Evolutionary conservation across 1,140 invertebrate genomes (phyloP).

Genomic region (Aplysia californica): DNA sequence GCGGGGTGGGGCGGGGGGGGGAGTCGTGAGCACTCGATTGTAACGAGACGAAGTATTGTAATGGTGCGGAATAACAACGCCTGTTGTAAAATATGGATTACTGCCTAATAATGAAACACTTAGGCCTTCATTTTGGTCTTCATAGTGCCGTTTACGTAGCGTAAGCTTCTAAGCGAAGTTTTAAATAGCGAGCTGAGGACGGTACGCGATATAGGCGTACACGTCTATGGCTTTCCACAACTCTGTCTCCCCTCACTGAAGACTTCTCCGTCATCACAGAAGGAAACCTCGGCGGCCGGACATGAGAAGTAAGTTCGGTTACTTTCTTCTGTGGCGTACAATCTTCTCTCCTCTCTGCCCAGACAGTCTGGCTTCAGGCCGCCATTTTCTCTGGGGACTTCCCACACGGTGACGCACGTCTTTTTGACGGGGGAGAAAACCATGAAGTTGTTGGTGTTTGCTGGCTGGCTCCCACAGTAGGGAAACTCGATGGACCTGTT

Average conservation of each 20-base stretch:
- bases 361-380: background rate
- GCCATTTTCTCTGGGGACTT: background rate
- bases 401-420: background rate
- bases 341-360: background rate
- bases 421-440: conserved; percentile 12
- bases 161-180: no score
- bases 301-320: background rate
- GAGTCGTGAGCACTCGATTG: no score
- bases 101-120: no score
- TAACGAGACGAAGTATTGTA: no score
- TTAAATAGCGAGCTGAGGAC: no score
- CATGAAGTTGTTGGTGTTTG: background rate
- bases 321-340: background rate
- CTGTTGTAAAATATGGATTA: no score
- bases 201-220: no score
- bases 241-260: background rate
- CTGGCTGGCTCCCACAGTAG: background rate
- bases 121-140: no score
- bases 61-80: no score
- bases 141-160: no score
- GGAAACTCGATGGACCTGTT: background rate
- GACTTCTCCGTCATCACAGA: background rate
- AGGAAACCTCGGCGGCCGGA: background rate
- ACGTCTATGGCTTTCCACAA: background rate
- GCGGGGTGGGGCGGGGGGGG: no score